Evolutionary conservation across 2,797 vertebrate genomes (phyloP).

Genomic region (Halcyon leucocephala): DNA sequence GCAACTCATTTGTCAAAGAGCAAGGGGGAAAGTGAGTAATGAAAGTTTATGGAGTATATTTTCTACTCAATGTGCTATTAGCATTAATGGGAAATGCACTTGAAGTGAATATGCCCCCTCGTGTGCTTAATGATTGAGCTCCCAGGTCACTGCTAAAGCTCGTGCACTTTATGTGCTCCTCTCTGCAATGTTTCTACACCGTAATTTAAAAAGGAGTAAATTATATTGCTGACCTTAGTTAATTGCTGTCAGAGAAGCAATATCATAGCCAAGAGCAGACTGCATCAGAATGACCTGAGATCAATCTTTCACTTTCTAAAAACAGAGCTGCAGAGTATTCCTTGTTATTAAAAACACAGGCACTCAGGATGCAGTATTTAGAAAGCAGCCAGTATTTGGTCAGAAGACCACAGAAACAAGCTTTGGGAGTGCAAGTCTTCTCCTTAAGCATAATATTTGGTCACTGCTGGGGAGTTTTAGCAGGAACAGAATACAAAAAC

Average conservation of each 20-base stretch:
- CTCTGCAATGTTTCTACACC: not conserved
- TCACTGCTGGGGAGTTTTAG: not conserved
- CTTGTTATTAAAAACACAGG: not conserved
- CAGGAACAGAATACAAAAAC: not conserved
- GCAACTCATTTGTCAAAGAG: not conserved
- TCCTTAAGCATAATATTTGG: not conserved
- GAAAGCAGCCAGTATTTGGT: not conserved
- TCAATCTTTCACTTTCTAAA: not conserved
- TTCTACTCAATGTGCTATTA: not conserved
- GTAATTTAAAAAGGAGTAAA: not conserved
- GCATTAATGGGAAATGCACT: not conserved
- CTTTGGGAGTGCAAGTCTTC: not conserved
- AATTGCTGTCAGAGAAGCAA: not conserved
- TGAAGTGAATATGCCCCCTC: not conserved
- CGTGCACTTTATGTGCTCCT: not conserved
- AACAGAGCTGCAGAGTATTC: not conserved
- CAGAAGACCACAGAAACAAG: not conserved
- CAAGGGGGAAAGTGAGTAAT: not conserved
- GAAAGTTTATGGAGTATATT: not conserved
- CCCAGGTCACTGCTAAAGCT: not conserved
- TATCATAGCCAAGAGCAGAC: not conserved
- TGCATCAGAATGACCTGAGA: not conserved
- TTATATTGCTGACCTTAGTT: not conserved
- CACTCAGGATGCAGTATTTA: not conserved
- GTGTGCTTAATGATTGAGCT: not conserved